Percentiles rank a stretch among this genome's conserved stretches.
These are phyloP conservation scores for Deilephila porcellus DNA, from an alignment of 2,888 invertebrate species.

Conservation along the genomic window DNA sequence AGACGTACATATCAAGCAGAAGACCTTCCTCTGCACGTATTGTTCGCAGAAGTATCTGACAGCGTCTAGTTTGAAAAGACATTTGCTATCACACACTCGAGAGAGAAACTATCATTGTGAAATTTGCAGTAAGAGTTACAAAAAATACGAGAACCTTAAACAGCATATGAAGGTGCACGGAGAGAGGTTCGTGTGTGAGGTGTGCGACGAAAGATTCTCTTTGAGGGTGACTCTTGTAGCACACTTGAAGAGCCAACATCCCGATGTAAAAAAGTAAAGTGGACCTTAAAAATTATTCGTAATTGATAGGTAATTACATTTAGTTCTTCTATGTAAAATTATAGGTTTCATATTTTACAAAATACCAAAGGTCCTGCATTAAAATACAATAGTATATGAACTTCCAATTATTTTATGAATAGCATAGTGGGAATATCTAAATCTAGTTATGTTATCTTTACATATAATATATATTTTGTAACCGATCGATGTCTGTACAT, in stretches of 20 bases:
- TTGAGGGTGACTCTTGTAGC: conserved; percentile 76
- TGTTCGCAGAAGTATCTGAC: conserved; percentile 68
- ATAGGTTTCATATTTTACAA: no score
- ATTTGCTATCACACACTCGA: conserved; percentile 67
- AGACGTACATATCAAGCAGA: conserved; percentile 67
- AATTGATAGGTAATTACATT: neutral
- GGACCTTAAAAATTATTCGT: neutral
- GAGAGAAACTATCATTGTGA: conserved; percentile 70
- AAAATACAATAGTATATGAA: no score
- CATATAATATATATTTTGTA: no score
- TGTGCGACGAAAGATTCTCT: conserved; percentile 69
- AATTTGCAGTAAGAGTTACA: conserved; percentile 75
- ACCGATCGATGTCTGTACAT: no score
- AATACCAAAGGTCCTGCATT: no score
- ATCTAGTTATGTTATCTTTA: no score
- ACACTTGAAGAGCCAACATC: conserved; percentile 72
- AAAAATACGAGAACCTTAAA: conserved; percentile 33
- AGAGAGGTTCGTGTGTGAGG: conserved; percentile 74
- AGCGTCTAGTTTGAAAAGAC: conserved; percentile 60
- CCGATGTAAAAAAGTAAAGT: conserved; percentile 41
- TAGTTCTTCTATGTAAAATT: no score
- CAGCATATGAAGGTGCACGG: conserved; percentile 75
- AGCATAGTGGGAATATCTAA: no score
- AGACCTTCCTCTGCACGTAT: conserved; percentile 60
- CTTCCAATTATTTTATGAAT: no score